phyloP scores from a whole-genome alignment of 2,888 invertebrate genomes.

The Hypolimnas misippus region DNA sequence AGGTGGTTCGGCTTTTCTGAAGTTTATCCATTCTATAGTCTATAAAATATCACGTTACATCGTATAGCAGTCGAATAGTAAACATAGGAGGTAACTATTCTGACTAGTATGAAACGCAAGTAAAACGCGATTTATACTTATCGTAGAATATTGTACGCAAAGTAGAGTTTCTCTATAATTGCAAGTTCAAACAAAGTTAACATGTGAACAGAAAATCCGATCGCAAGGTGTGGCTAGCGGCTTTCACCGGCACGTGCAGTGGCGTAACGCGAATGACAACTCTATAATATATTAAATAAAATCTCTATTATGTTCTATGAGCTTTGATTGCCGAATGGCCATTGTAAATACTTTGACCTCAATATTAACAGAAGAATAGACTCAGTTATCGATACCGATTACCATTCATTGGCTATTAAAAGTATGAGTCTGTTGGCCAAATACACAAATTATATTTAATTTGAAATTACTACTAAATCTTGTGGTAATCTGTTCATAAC shows the following conservation, averaged over 20 bases:
- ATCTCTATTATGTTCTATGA: conserved; percentile 3
- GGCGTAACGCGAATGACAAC: conserved; percentile 42
- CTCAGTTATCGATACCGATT: not conserved
- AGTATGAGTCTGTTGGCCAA: not conserved
- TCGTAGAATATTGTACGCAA: not conserved
- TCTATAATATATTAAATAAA: conserved; percentile 28
- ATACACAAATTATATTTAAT: not conserved
- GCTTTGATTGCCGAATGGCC: conserved; percentile 3
- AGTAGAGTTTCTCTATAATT: conserved; percentile 9
- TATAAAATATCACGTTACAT: too few species aligned
- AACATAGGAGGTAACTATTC: too few species aligned
- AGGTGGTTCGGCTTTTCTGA: too few species aligned
- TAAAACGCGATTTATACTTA: too few species aligned
- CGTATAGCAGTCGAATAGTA: too few species aligned
- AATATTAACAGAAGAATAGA: conserved; percentile 10
- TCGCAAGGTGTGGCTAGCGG: conserved; percentile 50
- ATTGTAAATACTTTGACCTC: conserved; percentile 15
- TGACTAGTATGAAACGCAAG: conserved; percentile 35
- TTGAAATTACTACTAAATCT: too few species aligned
- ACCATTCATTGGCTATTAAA: not conserved
- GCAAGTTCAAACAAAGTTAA: conserved; percentile 15
- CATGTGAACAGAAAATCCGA: conserved; percentile 49
- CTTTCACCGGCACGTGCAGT: conserved; percentile 43
- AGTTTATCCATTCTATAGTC: too few species aligned
- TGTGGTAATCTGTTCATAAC: too few species aligned